A percentile compares a stretch with the other conserved stretches of the same genome.
Evolutionary conservation across 2,113 vertebrate genomes (phyloP).

Genomic region (Brachyhypopomus gauderio): DNA sequence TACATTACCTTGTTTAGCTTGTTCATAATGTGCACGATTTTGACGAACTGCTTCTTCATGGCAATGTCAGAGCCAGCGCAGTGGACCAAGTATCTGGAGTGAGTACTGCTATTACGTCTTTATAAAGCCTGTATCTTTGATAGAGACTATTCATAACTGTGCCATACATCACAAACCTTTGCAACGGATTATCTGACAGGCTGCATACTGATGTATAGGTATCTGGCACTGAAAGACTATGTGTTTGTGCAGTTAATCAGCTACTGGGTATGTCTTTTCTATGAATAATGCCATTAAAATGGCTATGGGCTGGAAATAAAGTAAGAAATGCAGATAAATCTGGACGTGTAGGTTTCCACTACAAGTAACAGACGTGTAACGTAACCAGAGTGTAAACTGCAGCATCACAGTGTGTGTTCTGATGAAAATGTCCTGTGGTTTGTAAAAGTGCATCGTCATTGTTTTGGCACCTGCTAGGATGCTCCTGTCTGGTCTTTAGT

Average conservation of each 20-base stretch:
- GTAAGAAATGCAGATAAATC: no score
- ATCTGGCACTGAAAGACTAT: background rate
- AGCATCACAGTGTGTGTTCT: slow-evolving; percentile 62
- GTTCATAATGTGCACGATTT: slow-evolving; percentile 99
- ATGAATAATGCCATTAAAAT: no score
- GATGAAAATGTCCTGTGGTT: slow-evolving; percentile 62
- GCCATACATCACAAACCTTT: no score
- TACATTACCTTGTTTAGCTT: slow-evolving; percentile 87
- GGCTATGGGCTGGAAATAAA: no score
- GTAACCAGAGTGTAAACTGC: slow-evolving; percentile 50
- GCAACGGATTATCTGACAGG: no score
- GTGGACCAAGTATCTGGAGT: slow-evolving; percentile 98
- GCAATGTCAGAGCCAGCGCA: slow-evolving; percentile 89
- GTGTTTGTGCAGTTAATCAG: no score
- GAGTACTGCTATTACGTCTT: slow-evolving; percentile 73
- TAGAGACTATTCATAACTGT: no score
- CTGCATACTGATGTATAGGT: no score
- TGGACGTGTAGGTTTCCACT: background rate
- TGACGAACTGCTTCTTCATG: slow-evolving; percentile 99
- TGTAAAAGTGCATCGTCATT: slow-evolving; percentile 52
- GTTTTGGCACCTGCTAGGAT: slow-evolving; percentile 31
- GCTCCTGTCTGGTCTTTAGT: background rate
- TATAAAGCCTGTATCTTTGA: background rate
- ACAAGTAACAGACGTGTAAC: background rate
- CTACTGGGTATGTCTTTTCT: background rate